Conservation (phyloP, 2,797 vertebrate genomes). For the Acropternis orthonyx region DNA sequence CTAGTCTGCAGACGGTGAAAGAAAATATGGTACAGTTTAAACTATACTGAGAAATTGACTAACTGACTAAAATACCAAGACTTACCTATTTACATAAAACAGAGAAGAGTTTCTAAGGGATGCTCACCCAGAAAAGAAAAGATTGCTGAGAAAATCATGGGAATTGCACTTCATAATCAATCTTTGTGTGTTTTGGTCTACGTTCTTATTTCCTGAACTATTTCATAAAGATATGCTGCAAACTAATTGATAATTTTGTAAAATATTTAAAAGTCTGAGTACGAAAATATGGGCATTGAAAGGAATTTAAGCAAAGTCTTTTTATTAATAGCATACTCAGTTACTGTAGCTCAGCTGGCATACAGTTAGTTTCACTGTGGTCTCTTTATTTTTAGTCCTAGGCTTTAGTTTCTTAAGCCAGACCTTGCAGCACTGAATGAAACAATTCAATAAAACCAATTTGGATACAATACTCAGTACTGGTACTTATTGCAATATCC, state of each 20-base stretch:
- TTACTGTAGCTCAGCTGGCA: constrained; percentile 43
- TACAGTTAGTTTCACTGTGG: neutral
- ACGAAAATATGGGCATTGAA: constrained; percentile 6
- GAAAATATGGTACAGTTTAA: neutral
- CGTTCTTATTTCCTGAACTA: constrained; percentile 6
- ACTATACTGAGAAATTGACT: neutral
- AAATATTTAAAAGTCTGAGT: neutral
- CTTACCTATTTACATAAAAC: neutral
- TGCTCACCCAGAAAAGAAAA: neutral
- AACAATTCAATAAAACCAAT: constrained; percentile 57
- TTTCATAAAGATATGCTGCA: neutral
- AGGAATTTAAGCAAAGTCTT: neutral
- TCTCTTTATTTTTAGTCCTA: constrained; percentile 55
- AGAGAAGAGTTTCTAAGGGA: neutral
- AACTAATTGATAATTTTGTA: neutral
- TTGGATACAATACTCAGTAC: constrained; percentile 74
- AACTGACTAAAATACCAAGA: neutral
- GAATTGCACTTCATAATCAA: neutral
- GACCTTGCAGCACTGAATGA: constrained; percentile 40
- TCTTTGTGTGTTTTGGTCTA: neutral
- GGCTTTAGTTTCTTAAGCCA: constrained; percentile 51
- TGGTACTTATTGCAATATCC: constrained; percentile 76
- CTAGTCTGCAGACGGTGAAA: neutral
- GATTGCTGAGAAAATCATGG: neutral
- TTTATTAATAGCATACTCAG: constrained; percentile 48